These are phyloP conservation scores for Listronotus oregonensis DNA, from an alignment of 1,140 invertebrate species.

Conservation along the genomic window DNA sequence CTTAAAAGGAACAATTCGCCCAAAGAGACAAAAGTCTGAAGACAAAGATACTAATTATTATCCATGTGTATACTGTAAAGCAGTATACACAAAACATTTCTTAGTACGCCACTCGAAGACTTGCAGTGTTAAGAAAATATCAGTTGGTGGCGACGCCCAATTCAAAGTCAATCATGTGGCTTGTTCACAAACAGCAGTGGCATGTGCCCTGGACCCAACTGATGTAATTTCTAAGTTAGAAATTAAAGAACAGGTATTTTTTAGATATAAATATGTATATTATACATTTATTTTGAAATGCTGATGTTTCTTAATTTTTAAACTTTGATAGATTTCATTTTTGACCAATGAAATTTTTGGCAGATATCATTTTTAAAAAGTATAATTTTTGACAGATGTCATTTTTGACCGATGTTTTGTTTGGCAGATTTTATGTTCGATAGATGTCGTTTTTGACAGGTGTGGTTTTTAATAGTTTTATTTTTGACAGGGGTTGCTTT, in stretches of 20 bases:
- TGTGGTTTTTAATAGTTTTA: no score
- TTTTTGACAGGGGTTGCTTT: no score
- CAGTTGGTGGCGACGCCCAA: neutral
- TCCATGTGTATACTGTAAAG: slow-evolving; percentile 33
- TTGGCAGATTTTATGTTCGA: no score
- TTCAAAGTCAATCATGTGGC: slow-evolving; percentile 18
- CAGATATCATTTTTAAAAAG: neutral
- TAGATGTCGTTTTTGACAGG: no score
- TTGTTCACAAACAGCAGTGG: slow-evolving; percentile 23
- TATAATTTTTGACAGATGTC: no score
- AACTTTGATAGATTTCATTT: neutral
- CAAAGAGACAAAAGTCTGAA: neutral
- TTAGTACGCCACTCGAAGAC: slow-evolving; percentile 26
- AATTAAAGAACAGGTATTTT: slow-evolving; percentile 23
- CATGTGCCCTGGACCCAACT: slow-evolving; percentile 18
- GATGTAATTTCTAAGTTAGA: slow-evolving; percentile 23
- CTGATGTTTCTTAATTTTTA: neutral
- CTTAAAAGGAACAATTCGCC: slow-evolving; percentile 5
- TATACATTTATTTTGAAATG: neutral
- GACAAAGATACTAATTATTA: slow-evolving; percentile 17
- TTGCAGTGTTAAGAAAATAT: slow-evolving; percentile 12
- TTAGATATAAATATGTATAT: neutral
- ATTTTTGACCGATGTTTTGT: no score
- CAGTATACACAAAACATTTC: slow-evolving; percentile 24
- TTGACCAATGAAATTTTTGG: neutral